These are phyloP conservation scores for Ochotona curzoniae DNA, from an alignment of 2,113 vertebrate genomes.

Conservation along the genomic window DNA sequence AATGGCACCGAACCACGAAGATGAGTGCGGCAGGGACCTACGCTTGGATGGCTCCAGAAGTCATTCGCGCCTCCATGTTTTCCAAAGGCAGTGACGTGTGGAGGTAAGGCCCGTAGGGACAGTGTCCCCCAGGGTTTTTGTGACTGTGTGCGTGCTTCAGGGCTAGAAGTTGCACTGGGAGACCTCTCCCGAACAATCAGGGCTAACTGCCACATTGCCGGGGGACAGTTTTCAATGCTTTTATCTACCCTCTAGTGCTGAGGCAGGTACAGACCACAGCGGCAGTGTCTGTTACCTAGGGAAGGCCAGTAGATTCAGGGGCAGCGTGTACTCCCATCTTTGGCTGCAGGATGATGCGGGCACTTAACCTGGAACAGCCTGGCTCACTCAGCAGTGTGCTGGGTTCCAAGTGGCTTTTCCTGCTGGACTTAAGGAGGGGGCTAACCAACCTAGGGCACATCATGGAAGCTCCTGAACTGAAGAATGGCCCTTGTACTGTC, in stretches of 20 bases:
- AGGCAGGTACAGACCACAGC: not conserved
- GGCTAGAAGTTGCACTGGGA: not conserved
- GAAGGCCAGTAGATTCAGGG: not conserved
- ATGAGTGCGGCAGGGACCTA: constrained; percentile 98
- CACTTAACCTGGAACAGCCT: not conserved
- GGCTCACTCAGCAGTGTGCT: not conserved
- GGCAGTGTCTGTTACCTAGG: not conserved
- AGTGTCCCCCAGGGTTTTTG: not conserved
- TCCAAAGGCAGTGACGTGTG: constrained; percentile 99
- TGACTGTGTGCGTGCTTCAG: not conserved
- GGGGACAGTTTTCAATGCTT: not conserved
- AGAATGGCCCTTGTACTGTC: not conserved
- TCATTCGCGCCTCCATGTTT: constrained; percentile 97
- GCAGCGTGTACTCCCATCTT: not conserved
- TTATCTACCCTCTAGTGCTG: not conserved
- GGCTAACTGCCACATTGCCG: not conserved
- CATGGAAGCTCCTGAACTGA: not conserved
- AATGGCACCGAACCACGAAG: constrained; percentile 98
- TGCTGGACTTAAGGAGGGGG: not conserved
- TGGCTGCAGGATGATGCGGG: not conserved
- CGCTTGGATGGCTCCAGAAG: constrained; percentile 98
- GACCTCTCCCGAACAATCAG: not conserved
- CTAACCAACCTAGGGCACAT: not conserved
- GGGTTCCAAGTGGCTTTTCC: not conserved
- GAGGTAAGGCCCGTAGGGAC: constrained; percentile 89